phyloP scores from a whole-genome alignment of 2,113 vertebrate genomes.

The Panthera leo region DNA sequence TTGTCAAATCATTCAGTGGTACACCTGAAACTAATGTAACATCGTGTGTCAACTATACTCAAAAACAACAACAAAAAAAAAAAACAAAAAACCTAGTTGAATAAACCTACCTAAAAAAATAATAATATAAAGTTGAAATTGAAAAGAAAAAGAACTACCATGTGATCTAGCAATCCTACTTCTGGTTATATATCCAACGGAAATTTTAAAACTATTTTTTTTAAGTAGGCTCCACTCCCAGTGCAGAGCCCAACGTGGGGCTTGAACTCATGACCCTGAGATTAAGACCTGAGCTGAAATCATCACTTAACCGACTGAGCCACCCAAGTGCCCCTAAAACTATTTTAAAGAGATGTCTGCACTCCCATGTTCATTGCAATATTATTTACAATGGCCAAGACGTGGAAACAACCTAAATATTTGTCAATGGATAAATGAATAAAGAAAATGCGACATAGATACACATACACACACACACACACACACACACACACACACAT shows the following conservation, averaged over 20 bases:
- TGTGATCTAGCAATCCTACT: background rate
- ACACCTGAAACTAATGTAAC: background rate
- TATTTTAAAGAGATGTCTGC: background rate
- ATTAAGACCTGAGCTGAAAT: too few species aligned
- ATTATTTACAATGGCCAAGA: background rate
- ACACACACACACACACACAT: background rate
- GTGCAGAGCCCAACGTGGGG: too few species aligned
- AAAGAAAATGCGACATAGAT: background rate
- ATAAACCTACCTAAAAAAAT: background rate
- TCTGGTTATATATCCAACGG: background rate
- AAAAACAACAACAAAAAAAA: background rate
- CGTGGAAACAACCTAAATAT: background rate
- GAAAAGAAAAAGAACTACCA: background rate
- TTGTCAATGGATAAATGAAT: background rate
- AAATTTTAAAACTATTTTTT: background rate
- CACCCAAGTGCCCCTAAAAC: background rate
- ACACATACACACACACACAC: background rate
- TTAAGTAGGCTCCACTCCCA: too few species aligned
- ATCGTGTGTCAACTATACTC: background rate
- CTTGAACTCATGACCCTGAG: too few species aligned
- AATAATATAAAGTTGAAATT: background rate
- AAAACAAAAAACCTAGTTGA: background rate
- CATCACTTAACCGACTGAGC: too few species aligned
- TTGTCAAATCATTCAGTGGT: background rate
- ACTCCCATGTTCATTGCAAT: background rate